Evolutionary conservation across 2,797 vertebrate species (phyloP).

Genomic region (Acanthiza pusilla): DNA sequence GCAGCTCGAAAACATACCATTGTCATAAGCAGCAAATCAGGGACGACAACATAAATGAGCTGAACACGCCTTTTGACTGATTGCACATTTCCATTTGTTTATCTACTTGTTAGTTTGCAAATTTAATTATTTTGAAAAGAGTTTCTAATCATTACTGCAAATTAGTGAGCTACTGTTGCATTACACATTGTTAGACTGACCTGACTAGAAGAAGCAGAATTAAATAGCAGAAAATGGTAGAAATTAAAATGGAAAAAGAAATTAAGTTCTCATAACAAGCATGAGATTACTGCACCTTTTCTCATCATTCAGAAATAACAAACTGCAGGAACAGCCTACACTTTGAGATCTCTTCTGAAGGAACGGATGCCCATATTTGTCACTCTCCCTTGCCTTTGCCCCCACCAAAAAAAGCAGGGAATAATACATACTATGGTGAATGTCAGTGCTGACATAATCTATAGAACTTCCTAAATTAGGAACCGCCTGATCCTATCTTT

Average conservation of each 20-base stretch:
- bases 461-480: not conserved
- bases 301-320: not conserved
- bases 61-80: slow-evolving; percentile 34
- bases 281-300: not conserved
- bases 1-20: not conserved
- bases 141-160: slow-evolving; percentile 41
- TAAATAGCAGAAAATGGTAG: slow-evolving; percentile 25
- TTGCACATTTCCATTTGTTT: slow-evolving; percentile 35
- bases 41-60: not conserved
- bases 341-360: not conserved
- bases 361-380: not conserved
- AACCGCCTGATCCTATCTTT: not conserved
- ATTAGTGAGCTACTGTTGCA: slow-evolving; percentile 44
- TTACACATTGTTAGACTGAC: slow-evolving; percentile 23
- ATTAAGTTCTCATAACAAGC: not conserved
- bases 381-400: not conserved
- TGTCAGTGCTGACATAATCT: not conserved
- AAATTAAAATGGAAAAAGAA: slow-evolving; percentile 17
- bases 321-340: not conserved
- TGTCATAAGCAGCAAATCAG: slow-evolving; percentile 31
- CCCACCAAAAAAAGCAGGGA: not conserved
- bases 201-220: not conserved
- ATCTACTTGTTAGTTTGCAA: slow-evolving; percentile 38
- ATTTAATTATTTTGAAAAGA: slow-evolving; percentile 51
- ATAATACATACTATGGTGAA: not conserved